Base-by-base conservation (phyloP, 2,888 invertebrate genomes). In the Tipula lateralis region DNA sequence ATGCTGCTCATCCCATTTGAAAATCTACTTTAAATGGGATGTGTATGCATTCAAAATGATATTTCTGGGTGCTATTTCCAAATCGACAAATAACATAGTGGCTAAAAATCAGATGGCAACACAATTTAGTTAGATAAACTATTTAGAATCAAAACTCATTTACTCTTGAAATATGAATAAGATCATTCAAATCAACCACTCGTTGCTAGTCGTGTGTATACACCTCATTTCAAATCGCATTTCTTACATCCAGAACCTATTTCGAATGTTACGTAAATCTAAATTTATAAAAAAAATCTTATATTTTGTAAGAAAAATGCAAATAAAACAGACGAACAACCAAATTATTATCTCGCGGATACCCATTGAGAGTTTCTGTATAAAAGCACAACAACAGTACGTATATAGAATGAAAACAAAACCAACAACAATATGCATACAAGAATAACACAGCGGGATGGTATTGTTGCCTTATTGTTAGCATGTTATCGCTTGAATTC, bases 381-480 rank as follows among this genome's bases (percentile, higher is more conserved):
- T 12, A 66, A 66, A 66, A 50, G 44, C 24, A 66, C 66, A 66
- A 24, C 9, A 66, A 24, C 24, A 66, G 4, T 7, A 66, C 9
- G 44, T n/a, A 16, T 13, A 9, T 44, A 66, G n/a, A n/a, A n/a
- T n/a, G n/a, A n/a, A 66, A 66, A 19, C 24, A 24, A 24, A 7
- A 66, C 19, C 24, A 66, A 66, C 66, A 66, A 66, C 24, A 50
- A 50, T 9, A 50, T 9, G 19, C 19, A 12, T n/a, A 66, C 66
- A 24, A 66, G 66, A 66, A 66, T 66, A 83, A 36, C 90, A 87
- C 90, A 88, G 89, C 90, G 88, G 90, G 90, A 88, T 87, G 87
- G 88, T 88, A 89, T 90, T 90, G 90, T 90, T 89, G 87, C 89
- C 90, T 89, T 90, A 90, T 90, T 90, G 90, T 90, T 89, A 87